A percentile compares a stretch with the other conserved stretches of the same genome.
Evolutionary conservation across 1,140 invertebrate genomes (phyloP).

Genomic region (Procambarus clarkii): DNA sequence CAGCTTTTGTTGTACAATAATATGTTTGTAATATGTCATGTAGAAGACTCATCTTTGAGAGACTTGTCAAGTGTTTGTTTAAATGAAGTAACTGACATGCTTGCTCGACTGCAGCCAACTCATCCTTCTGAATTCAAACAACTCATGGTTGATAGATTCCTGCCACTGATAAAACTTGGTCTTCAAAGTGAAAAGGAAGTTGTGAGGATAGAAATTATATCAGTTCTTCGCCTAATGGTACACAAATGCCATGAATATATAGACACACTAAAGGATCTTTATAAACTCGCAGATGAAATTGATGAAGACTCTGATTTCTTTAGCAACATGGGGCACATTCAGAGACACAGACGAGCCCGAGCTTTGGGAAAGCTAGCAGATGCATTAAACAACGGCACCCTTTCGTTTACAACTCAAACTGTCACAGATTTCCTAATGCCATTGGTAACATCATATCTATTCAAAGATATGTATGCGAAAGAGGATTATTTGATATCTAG

Average conservation of each 20-base stretch:
- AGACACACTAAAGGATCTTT: slow-evolving; percentile 85
- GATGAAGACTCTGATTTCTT: slow-evolving; percentile 95
- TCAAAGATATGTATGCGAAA: slow-evolving; percentile 84
- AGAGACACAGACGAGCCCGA: slow-evolving; percentile 86
- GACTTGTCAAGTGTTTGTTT: slow-evolving; percentile 87
- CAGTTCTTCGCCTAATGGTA: slow-evolving; percentile 83
- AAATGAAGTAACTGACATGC: slow-evolving; percentile 80
- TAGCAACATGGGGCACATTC: slow-evolving; percentile 92
- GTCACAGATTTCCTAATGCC: slow-evolving; percentile 91
- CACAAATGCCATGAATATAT: slow-evolving; percentile 76
- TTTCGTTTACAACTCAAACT: slow-evolving; percentile 82
- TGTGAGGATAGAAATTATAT: slow-evolving; percentile 85
- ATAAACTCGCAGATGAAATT: slow-evolving; percentile 82
- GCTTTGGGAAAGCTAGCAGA: slow-evolving; percentile 72
- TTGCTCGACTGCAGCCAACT: slow-evolving; percentile 75
- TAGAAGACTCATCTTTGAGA: slow-evolving; percentile 88
- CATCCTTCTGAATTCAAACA: slow-evolving; percentile 77
- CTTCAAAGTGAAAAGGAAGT: slow-evolving; percentile 82
- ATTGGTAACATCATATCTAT: slow-evolving; percentile 86
- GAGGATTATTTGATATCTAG: slow-evolving; percentile 84
- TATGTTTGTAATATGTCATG: slow-evolving; percentile 74
- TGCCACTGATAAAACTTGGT: slow-evolving; percentile 83
- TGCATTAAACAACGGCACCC: slow-evolving; percentile 78
- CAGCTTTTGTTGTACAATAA: slow-evolving; percentile 61
- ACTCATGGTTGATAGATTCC: slow-evolving; percentile 84